Percentiles rank a stretch among this genome's conserved stretches.
Conservation (phyloP, 2,888 invertebrate genomes). For the Tortrix viridana region DNA sequence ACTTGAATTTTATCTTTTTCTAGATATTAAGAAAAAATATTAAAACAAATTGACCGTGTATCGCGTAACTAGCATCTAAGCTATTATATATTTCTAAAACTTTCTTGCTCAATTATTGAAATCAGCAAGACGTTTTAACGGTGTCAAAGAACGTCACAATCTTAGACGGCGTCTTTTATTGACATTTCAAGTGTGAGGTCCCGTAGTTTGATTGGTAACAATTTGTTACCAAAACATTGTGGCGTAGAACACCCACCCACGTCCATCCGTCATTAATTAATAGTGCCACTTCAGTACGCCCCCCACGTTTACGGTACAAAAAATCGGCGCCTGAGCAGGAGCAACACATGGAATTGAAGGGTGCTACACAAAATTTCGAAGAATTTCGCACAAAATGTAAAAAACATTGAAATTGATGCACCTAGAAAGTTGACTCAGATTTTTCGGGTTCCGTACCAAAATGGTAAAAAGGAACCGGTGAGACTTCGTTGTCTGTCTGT, state of each 20-base stretch:
- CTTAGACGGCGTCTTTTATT: conserved; percentile 63
- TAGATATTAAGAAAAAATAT: too few relatives aligned
- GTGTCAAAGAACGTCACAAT: conserved; percentile 14
- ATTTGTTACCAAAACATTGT: conserved; percentile 79
- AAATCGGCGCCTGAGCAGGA: conserved; percentile 54
- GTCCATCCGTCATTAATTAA: conserved; percentile 77
- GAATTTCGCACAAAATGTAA: conserved; percentile 18
- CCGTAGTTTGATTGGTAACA: conserved; percentile 70
- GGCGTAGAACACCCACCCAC: conserved; percentile 71
- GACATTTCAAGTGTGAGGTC: conserved; percentile 77
- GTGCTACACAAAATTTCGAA: conserved; percentile 10
- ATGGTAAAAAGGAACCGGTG: too few relatives aligned
- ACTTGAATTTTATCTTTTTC: too few relatives aligned
- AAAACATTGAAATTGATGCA: conserved; percentile 9
- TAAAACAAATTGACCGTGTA: too few relatives aligned
- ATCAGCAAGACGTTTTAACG: background rate
- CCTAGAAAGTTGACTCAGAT: too few relatives aligned
- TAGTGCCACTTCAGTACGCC: conserved; percentile 71
- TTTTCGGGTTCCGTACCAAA: too few relatives aligned
- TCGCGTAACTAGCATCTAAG: too few relatives aligned
- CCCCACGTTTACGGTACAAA: conserved; percentile 68
- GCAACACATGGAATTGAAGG: conserved; percentile 14
- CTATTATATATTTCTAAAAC: too few relatives aligned
- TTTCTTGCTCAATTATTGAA: too few relatives aligned
- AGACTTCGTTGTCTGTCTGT: too few relatives aligned